Conservation (phyloP, 2,888 invertebrate species). For the Drosophila pegasa region DNA sequence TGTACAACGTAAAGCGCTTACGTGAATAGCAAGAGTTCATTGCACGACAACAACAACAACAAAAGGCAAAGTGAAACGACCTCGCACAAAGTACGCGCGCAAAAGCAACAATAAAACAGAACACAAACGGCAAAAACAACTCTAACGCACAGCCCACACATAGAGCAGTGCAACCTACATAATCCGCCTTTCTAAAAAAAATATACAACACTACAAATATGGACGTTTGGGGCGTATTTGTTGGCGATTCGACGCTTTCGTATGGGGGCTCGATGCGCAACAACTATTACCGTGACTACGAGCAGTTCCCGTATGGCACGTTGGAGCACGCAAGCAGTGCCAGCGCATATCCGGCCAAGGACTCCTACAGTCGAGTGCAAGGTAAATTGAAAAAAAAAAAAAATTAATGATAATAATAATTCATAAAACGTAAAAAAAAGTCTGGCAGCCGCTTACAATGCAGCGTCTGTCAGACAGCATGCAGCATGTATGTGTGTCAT, state of each 20-base stretch:
- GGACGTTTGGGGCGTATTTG: constrained; percentile 86
- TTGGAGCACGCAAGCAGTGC: constrained; percentile 76
- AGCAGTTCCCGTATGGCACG: constrained; percentile 85
- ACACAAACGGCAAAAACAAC: constrained; percentile 33
- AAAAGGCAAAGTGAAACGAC: constrained; percentile 71
- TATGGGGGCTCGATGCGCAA: constrained; percentile 86
- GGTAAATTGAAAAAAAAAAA: constrained; percentile 66
- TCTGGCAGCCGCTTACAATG: constrained; percentile 10
- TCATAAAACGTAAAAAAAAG: constrained; percentile 5
- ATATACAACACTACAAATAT: constrained; percentile 70
- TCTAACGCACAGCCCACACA: constrained; percentile 23
- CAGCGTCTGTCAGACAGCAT: constrained; percentile 7
- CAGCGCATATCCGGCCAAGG: constrained; percentile 75
- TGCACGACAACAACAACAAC: constrained; percentile 60
- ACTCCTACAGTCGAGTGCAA: constrained; percentile 84
- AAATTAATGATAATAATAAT: background rate
- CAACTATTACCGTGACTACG: constrained; percentile 86
- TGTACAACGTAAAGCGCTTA: constrained; percentile 33
- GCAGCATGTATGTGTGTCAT: constrained; percentile 7
- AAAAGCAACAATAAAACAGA: constrained; percentile 40
- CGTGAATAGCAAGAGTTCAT: constrained; percentile 66
- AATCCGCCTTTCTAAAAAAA: constrained; percentile 36
- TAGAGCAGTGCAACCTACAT: constrained; percentile 34
- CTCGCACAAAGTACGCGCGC: constrained; percentile 69
- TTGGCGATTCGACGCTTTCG: constrained; percentile 86